Percentiles rank a stretch among this genome's conserved stretches.
phyloP scores from a whole-genome alignment of 2,888 invertebrate species.

The Coremacera marginata region DNA sequence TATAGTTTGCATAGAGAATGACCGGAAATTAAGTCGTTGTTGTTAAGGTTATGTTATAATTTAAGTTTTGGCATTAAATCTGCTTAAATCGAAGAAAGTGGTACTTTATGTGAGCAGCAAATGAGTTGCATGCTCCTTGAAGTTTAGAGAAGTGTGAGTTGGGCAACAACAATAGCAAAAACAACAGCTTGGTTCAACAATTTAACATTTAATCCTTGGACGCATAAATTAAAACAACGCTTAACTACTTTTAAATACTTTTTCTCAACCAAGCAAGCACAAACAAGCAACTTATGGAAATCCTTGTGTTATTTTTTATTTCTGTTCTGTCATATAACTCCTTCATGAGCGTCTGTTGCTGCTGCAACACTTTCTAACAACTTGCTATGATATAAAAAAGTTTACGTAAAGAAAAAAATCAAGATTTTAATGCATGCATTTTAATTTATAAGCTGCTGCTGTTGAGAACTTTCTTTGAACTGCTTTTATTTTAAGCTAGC shows the following conservation, averaged over 20 bases:
- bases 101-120: neutral
- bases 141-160: neutral
- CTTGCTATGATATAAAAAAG: neutral
- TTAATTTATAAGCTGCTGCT: slow-evolving; percentile 59
- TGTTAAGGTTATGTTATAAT: no score
- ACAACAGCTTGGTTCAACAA: neutral
- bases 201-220: slow-evolving; percentile 32
- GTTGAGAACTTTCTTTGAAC: neutral
- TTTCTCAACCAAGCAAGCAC: neutral
- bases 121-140: neutral
- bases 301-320: slow-evolving; percentile 1
- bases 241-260: slow-evolving; percentile 32
- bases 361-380: neutral
- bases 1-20: neutral
- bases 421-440: slow-evolving; percentile 62
- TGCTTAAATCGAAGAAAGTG: no score
- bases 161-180: neutral
- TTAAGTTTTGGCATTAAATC: no score
- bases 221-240: slow-evolving; percentile 35
- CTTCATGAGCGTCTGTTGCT: neutral
- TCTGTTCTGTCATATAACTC: neutral
- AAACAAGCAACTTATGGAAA: neutral
- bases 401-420: neutral
- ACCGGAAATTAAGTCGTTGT: slow-evolving; percentile 19
- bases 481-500: neutral